Conservation (phyloP, 1,140 invertebrate species). For the Drosophila pruinosa region DNA sequence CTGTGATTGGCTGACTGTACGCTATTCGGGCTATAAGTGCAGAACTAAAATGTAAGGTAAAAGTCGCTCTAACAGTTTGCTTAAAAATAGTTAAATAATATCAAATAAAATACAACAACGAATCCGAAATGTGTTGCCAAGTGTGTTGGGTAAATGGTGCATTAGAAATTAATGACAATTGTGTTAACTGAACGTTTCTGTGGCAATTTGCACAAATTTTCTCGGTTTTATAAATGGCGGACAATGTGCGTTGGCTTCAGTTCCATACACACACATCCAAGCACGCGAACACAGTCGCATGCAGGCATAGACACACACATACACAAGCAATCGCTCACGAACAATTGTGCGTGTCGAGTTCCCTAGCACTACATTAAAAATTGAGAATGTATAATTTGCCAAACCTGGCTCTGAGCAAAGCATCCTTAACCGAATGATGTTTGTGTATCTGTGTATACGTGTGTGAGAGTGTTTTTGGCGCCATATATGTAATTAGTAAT, state of each 20-base stretch:
- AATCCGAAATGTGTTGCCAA: constrained; percentile 39
- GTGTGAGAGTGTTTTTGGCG: constrained; percentile 40
- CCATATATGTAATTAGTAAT: constrained; percentile 38
- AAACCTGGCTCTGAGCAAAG: constrained; percentile 36
- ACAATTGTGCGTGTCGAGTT: constrained; percentile 39
- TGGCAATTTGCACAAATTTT: constrained; percentile 51
- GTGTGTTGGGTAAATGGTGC: constrained; percentile 39
- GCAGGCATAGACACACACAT: constrained; percentile 9
- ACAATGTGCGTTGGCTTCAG: constrained; percentile 79
- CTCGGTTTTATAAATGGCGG: constrained; percentile 72
- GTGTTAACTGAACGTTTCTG: constrained; percentile 10
- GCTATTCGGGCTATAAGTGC: constrained; percentile 53
- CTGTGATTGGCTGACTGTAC: constrained; percentile 78
- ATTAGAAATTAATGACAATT: constrained; percentile 13
- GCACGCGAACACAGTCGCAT: not conserved
- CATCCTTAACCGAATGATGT: constrained; percentile 39
- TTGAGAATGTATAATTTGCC: constrained; percentile 51
- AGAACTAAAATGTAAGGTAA: constrained; percentile 74
- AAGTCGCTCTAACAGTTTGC: constrained; percentile 60
- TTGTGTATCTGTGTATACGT: constrained; percentile 15
- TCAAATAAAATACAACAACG: constrained; percentile 51
- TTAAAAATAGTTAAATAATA: constrained; percentile 71
- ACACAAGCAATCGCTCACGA: constrained; percentile 19
- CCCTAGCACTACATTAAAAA: constrained; percentile 31
- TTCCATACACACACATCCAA: constrained; percentile 32